Percentiles rank a stretch among this genome's conserved stretches.
Evolutionary conservation across 2,797 vertebrate genomes (phyloP).

Genomic region (Enteromius fasciolatus): DNA sequence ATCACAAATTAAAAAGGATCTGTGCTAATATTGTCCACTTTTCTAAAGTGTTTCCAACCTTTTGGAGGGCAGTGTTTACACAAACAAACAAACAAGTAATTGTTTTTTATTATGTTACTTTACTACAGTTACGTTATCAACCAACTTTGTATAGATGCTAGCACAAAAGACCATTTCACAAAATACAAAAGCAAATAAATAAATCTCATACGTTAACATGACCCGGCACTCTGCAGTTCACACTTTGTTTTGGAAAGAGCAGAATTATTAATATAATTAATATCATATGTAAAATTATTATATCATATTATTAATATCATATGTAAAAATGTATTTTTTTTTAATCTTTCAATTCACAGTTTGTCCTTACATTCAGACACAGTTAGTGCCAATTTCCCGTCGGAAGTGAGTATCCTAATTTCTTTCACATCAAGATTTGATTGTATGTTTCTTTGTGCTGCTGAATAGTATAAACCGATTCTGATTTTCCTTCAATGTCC

Average conservation of each 20-base stretch:
- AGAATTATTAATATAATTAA: not conserved
- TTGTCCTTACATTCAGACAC: slow-evolving; percentile 87
- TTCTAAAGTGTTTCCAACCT: too few relatives aligned
- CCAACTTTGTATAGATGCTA: too few relatives aligned
- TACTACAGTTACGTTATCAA: too few relatives aligned
- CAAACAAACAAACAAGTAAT: not conserved
- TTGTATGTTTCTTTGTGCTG: not conserved
- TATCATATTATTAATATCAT: not conserved
- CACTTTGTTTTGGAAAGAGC: not conserved
- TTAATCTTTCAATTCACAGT: slow-evolving; percentile 73
- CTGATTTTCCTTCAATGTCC: slow-evolving; percentile 32
- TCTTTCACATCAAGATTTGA: not conserved
- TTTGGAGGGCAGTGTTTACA: too few relatives aligned
- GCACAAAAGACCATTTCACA: too few relatives aligned
- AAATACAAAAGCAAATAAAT: not conserved
- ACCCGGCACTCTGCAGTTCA: not conserved
- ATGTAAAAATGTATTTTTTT: not conserved
- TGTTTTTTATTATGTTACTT: too few relatives aligned
- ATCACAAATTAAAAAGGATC: too few relatives aligned
- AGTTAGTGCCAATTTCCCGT: slow-evolving; percentile 89
- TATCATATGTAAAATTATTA: not conserved
- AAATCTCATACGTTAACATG: not conserved
- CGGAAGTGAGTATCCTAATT: slow-evolving; percentile 70
- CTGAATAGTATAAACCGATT: not conserved
- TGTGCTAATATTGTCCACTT: too few relatives aligned